Percentiles rank a stretch among this genome's conserved stretches.
Conservation (phyloP, 2,113 vertebrate genomes). For the Lanius ludovicianus region DNA sequence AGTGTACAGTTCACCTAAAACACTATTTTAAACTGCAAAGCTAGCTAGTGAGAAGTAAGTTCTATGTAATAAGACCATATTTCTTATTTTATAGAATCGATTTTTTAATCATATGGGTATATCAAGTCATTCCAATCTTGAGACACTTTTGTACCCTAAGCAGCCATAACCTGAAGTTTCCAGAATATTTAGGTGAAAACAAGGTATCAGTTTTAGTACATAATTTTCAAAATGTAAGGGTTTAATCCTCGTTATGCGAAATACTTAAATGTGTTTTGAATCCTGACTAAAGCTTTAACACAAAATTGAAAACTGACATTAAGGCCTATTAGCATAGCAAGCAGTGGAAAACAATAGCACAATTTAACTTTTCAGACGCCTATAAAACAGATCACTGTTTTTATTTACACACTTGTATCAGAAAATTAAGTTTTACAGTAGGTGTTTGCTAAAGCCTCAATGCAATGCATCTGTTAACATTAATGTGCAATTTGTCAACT, state of each 20-base stretch:
- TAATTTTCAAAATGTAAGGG: background rate
- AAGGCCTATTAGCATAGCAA: background rate
- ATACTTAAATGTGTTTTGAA: background rate
- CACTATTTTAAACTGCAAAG: background rate
- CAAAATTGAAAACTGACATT: background rate
- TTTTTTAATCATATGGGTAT: background rate
- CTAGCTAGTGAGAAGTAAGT: background rate
- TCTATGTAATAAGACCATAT: background rate
- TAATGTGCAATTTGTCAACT: background rate
- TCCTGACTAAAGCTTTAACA: background rate
- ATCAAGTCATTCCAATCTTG: background rate
- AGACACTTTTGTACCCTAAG: background rate
- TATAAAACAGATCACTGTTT: background rate
- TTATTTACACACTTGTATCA: background rate
- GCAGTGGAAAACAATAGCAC: background rate
- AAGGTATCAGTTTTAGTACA: background rate
- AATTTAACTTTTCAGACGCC: background rate
- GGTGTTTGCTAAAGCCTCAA: background rate
- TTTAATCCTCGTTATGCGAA: background rate
- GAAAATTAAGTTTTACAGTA: background rate
- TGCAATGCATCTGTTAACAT: background rate
- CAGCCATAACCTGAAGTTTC: background rate
- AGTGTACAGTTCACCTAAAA: conserved; percentile 26
- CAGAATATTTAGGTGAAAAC: background rate
- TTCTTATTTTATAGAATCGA: background rate